Conservation (phyloP, 2,888 invertebrate species). For the Sarcophaga variegata region DNA sequence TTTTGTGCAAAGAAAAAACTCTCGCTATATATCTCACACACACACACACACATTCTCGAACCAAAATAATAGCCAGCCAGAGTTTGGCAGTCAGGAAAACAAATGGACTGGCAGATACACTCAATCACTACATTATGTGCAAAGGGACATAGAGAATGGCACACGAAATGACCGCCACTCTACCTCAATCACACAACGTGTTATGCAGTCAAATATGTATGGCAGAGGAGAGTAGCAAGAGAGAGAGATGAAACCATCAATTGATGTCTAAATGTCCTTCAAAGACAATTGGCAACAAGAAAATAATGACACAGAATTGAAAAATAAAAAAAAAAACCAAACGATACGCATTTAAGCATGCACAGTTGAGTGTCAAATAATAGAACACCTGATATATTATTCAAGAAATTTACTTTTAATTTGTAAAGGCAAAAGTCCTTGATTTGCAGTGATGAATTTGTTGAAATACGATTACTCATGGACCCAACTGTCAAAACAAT, state of each 20-base stretch:
- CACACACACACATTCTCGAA: neutral
- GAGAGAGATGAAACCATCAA: constrained; percentile 56
- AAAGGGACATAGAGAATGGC: neutral
- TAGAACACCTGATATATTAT: neutral
- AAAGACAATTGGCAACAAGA: constrained; percentile 21
- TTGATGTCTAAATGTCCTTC: constrained; percentile 61
- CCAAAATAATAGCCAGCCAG: neutral
- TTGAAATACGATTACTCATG: no score
- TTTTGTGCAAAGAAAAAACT: constrained; percentile 9
- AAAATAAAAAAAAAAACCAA: neutral
- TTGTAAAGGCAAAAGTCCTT: no score
- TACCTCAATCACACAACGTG: neutral
- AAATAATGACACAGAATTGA: constrained; percentile 11
- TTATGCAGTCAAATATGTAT: constrained; percentile 8
- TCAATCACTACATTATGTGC: neutral
- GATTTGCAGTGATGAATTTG: no score
- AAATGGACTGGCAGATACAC: neutral
- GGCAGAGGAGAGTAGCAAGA: neutral
- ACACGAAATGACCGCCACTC: neutral
- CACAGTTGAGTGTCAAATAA: neutral
- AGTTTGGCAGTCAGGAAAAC: neutral
- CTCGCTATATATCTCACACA: neutral
- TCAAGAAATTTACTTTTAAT: no score
- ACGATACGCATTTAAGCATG: neutral
- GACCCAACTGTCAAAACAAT: no score